Evolutionary conservation across 2,888 invertebrate species (phyloP).

Genomic region (Hemicrepidius hirtus): DNA sequence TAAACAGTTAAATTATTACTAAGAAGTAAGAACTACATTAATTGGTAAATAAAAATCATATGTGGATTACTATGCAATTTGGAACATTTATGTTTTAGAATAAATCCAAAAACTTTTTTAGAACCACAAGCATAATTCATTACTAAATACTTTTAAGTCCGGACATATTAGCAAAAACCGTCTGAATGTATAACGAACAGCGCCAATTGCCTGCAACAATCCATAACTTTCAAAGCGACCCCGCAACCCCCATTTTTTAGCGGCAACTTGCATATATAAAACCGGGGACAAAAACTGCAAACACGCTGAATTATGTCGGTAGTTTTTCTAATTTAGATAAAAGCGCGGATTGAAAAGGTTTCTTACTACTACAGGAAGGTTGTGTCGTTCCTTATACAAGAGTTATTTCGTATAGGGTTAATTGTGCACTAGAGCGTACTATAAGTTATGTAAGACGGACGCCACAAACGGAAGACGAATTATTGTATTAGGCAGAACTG

Average conservation of each 20-base stretch:
- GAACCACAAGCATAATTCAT: constrained; percentile 50
- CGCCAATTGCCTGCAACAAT: constrained; percentile 58
- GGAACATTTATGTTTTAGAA: too few relatives aligned
- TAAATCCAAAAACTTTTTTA: constrained; percentile 22
- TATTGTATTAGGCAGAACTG: not conserved
- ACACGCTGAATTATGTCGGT: constrained; percentile 28
- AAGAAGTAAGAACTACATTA: not conserved
- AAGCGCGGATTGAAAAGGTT: constrained; percentile 24
- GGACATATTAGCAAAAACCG: constrained; percentile 53
- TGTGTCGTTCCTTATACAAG: not conserved
- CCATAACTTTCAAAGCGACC: constrained; percentile 56
- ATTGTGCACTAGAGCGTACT: not conserved
- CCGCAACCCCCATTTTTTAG: constrained; percentile 58
- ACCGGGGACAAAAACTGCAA: constrained; percentile 43
- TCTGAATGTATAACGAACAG: constrained; percentile 54
- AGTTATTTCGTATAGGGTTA: not conserved
- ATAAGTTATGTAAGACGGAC: constrained; percentile 9
- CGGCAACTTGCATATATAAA: constrained; percentile 58
- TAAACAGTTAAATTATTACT: not conserved
- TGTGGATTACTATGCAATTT: too few relatives aligned
- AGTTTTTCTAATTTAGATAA: constrained; percentile 44
- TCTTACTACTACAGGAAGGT: constrained; percentile 8
- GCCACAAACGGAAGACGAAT: constrained; percentile 5
- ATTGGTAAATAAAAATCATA: too few relatives aligned
- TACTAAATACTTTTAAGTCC: constrained; percentile 46